These are phyloP conservation scores for Melanotaenia trifasciata DNA, from an alignment of 2,797 vertebrate species.

Conservation along the genomic window DNA sequence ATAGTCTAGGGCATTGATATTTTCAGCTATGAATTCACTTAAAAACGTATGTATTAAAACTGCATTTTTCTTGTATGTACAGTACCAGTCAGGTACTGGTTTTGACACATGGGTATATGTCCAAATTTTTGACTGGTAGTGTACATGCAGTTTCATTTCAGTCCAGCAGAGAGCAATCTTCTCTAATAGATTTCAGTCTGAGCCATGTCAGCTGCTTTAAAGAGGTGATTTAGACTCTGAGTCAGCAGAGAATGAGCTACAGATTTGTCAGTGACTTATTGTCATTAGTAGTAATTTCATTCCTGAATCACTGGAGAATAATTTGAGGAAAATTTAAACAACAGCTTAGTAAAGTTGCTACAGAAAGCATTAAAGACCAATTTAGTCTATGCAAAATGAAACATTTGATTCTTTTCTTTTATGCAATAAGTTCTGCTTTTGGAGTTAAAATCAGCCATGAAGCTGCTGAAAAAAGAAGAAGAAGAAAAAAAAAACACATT, in stretches of 20 bases:
- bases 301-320: slow-evolving; percentile 1
- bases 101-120: too few relatives aligned
- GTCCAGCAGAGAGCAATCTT: slow-evolving; percentile 70
- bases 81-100: too few relatives aligned
- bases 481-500: too few relatives aligned
- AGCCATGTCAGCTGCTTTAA: slow-evolving; percentile 25
- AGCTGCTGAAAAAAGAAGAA: too few relatives aligned
- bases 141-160: slow-evolving; percentile 44
- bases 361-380: not conserved
- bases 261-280: slow-evolving; percentile 6
- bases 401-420: not conserved
- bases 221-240: slow-evolving; percentile 46
- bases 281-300: slow-evolving; percentile 3
- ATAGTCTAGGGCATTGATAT: not conserved
- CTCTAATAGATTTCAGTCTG: slow-evolving; percentile 39
- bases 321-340: not conserved
- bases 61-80: too few relatives aligned
- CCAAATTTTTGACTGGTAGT: not conserved
- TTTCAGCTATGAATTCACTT: not conserved
- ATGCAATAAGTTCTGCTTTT: slow-evolving; percentile 3
- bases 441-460: not conserved
- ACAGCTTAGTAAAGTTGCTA: not conserved
- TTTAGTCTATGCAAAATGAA: not conserved
- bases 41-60: not conserved
- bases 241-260: slow-evolving; percentile 53